Evolutionary conservation across 2,888 invertebrate genomes (phyloP), one percentile per base, ranked within the genome.

Genomic region (Periphyllus acericola): DNA sequence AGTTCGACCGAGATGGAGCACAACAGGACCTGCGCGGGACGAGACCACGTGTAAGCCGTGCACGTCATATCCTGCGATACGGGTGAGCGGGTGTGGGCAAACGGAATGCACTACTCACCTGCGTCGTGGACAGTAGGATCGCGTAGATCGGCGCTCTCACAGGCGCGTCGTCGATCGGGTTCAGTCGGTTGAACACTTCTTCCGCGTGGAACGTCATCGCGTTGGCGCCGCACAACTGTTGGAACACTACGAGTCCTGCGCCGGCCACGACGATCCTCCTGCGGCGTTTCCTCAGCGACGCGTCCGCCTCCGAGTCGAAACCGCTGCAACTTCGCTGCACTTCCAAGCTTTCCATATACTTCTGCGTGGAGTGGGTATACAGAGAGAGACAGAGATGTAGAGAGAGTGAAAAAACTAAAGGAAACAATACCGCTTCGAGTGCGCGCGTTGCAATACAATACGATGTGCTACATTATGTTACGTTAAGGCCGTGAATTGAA

Each of bases 171-270:
- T 52, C 71, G 32, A 34, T 17, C 79, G 29, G 19, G n/a, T 46
- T 29, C 6, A 71, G 32, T 25, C 21, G n/a, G 9, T 36, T n/a
- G 9, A 83, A 55, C 5, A 83, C 19, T 17, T 32, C 9, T 83
- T 74, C 55, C 9, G 17, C 25, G 36, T 74, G 34, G 19, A 83
- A 74, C 5, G 36, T 74, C 34, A n/a, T 3, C 34, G 36, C 17
- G 17, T n/a, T 74, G 4, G 19, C 83, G 0, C 72, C 83, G 36
- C 83, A 74, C 19, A 34, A 52, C 19, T 74, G 83, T 29, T 83
- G 83, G 5, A 83, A 29, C n/a, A 83, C 29, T n/a, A 74, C 19
- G n/a, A 83, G 52, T n/a, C 21, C 74, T 17, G 11, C 0, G 0
- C 72, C 55, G 29, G 72, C 29, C 0, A n/a, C 17, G 14, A 36